Evolutionary conservation across 2,113 vertebrate genomes (phyloP), one percentile per base, ranked within the genome.

Genomic region (Phrynosoma blainvillii): DNA sequence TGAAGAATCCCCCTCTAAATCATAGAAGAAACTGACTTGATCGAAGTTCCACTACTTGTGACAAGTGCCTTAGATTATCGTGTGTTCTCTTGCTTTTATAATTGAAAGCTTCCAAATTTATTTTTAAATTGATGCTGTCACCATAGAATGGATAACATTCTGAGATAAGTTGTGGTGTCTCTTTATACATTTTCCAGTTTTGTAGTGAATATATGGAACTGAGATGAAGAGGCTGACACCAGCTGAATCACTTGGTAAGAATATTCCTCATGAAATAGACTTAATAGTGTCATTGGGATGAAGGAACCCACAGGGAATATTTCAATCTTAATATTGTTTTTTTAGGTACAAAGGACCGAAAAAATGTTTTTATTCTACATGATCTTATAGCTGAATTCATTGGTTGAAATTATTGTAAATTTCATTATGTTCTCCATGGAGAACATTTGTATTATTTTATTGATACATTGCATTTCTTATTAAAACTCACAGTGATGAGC

Each of bases 11-110:
- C 10, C 4, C 68, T 4, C 13, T 8, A n/a, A n/a, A n/a, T n/a
- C n/a, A n/a, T n/a, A n/a, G n/a, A n/a, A n/a, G n/a, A n/a, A 42
- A 4, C 0, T 0, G 0, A 70, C 74, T 80, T 12, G 36, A 0
- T 88, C 68, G 27, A 0, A 8, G 42, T 75, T 90, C 13, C 18
- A 71, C 87, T 65, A 40, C 36, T 65, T 0, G 0, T 25, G 56
- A 36, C n/a, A 0, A 0, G 56, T 87, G 59, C 65, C 27, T 89
- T 86, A 82, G 70, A 42, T 14, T 82, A 18, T 30, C 6, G 47
- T 81, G 36, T 76, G 87, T 12, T 40, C 2, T 65, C 4, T 73
- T 82, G 6, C 86, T 23, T 23, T 56, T 30, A 8, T 20, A 87
- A 81, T 0, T 85, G 27, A 52, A 62, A 84, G 1, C 77, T 70